Conservation (phyloP, 2,113 vertebrate genomes). For the Budorcas taxicolor region DNA sequence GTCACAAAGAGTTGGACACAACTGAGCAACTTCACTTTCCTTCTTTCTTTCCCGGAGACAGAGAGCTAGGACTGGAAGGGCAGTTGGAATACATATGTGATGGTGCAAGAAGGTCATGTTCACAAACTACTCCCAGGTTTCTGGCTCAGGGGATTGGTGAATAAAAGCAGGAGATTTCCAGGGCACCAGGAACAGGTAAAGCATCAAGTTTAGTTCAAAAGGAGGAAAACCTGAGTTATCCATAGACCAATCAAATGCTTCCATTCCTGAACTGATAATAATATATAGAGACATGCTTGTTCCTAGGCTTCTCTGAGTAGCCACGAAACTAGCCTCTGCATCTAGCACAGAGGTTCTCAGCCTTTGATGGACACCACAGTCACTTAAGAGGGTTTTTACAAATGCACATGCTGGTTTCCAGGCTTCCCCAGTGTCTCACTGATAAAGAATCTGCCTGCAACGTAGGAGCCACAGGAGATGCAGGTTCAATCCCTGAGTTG, state of each 20-base stretch:
- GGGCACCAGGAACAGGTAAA: background rate
- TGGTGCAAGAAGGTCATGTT: background rate
- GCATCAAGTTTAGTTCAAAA: background rate
- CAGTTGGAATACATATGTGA: rapidly evolving
- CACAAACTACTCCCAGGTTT: background rate
- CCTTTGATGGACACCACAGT: background rate
- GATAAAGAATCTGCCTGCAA: background rate
- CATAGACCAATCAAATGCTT: background rate
- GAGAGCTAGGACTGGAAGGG: background rate
- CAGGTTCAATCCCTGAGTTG: background rate
- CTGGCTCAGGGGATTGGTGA: background rate
- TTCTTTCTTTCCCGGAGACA: background rate
- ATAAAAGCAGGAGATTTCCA: background rate
- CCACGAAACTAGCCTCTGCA: background rate
- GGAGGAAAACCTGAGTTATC: background rate
- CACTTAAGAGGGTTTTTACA: background rate
- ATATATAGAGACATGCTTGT: background rate
- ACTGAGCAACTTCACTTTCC: background rate
- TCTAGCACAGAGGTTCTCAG: background rate
- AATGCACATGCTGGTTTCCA: background rate
- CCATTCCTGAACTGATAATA: background rate
- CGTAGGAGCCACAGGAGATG: background rate
- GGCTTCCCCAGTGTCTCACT: background rate
- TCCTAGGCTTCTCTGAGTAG: background rate
- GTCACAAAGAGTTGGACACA: background rate